A percentile compares a stretch with the other conserved stretches of the same genome.
These are phyloP conservation scores for Mesoclemmys tuberculata DNA, from an alignment of 2,113 vertebrate species.

Conservation along the genomic window DNA sequence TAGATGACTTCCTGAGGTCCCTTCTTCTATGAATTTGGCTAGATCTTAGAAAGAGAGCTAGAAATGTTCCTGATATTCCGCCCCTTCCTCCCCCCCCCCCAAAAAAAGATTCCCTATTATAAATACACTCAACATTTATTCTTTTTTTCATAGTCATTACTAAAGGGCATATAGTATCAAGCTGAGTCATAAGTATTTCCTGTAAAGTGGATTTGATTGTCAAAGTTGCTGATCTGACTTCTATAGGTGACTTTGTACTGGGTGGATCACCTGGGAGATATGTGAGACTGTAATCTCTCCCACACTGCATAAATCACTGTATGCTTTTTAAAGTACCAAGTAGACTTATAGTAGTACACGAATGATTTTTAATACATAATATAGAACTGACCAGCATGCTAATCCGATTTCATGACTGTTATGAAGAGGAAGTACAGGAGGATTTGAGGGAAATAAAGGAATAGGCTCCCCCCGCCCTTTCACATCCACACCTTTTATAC, in stretches of 20 bases:
- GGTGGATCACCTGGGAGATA: conserved; percentile 63
- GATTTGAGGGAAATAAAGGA: background rate
- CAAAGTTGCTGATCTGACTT: conserved; percentile 64
- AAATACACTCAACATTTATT: background rate
- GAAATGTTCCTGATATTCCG: background rate
- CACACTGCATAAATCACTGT: conserved; percentile 12
- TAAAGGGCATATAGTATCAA: conserved; percentile 47
- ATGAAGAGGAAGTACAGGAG: background rate
- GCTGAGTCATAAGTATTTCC: conserved; percentile 65
- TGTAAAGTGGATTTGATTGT: conserved; percentile 62
- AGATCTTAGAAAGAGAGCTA: background rate
- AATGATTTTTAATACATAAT: conserved; percentile 2
- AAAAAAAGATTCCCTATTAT: background rate
- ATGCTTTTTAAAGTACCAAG: conserved; percentile 1
- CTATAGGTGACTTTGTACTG: conserved; percentile 38
- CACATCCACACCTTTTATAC: background rate
- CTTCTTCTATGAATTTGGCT: background rate
- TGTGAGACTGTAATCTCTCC: conserved; percentile 54
- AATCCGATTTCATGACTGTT: background rate
- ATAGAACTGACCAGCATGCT: background rate
- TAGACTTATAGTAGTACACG: conserved; percentile 3
- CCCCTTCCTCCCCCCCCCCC: no score
- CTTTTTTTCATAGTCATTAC: background rate
- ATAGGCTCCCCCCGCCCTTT: background rate
- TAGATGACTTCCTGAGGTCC: no score